Evolutionary conservation across 2,797 vertebrate species (phyloP), one percentile per base, ranked within the genome.

Genomic region (Sparus aurata): DNA sequence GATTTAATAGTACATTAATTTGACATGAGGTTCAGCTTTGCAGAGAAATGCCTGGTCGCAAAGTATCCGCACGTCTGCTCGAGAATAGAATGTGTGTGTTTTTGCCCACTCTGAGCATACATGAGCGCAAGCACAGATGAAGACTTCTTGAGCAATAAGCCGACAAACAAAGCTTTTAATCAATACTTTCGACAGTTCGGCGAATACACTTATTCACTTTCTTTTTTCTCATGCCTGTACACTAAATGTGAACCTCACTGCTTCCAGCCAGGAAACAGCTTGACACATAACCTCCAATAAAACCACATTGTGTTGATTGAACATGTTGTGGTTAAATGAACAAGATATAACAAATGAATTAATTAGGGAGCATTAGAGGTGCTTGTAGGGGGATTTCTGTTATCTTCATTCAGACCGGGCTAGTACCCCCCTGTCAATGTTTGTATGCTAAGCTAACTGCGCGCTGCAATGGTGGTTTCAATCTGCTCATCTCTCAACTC

Each of bases 181-280:
- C 20, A 46, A 22, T 20, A 34, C 3, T 22, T 69, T 34, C 25
- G 46, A 61, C 57, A 49, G 38, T 16, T 66, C 53, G 58, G 52
- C 58, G 41, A 68, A 68, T 57, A n/a, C 5, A 22, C 43, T 55
- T 62, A 22, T 64, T 75, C 9, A 30, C 22, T 17, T 25, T 73
- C 23, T 43, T 54, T 22, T 27, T 27, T 47, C 47, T 71, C 63
- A 71, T 60, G 47, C 12, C 67, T 7, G 12, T 18, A 23, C 11
- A 41, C 23, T 63, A 57, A 62, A 50, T 45, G 45, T 17, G n/a
- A 74, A 46, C 15, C 52, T 75, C 45, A 46, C 15, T 46, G 45
- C 45, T 46, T 46, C 45, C 45, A 46, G 45, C 5, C 20, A 30
- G 9, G 18, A 52, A 52, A 52, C 23, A 12, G 6, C 50, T 16